phyloP scores from a whole-genome alignment of 2,888 invertebrate genomes.

The Girardia tigrina region DNA sequence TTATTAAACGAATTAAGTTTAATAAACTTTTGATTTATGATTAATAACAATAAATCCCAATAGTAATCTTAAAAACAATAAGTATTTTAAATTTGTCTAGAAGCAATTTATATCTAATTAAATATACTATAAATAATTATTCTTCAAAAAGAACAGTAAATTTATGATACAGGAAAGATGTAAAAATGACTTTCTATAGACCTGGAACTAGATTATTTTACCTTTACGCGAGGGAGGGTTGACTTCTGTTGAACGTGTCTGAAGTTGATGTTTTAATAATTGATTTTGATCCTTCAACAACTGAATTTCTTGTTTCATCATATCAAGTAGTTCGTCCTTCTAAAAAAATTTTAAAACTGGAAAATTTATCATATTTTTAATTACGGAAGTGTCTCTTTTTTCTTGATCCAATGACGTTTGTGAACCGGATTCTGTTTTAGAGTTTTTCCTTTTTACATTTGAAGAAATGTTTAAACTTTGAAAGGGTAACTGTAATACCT shows the following conservation, averaged over 20 bases:
- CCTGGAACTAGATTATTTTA: too few species aligned
- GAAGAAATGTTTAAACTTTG: not conserved
- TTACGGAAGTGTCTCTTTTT: not conserved
- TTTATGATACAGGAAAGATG: too few species aligned
- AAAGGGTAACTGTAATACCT: slow-evolving; percentile 3
- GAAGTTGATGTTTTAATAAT: not conserved
- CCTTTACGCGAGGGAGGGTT: not conserved
- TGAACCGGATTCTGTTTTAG: not conserved
- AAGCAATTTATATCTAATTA: too few species aligned
- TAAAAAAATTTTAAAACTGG: not conserved
- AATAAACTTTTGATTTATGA: too few species aligned
- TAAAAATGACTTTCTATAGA: too few species aligned
- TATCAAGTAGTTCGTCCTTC: not conserved
- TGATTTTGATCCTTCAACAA: slow-evolving; percentile 8
- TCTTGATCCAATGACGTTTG: not conserved
- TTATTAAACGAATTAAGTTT: too few species aligned
- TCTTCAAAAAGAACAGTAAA: too few species aligned
- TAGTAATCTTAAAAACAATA: too few species aligned
- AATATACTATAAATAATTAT: too few species aligned
- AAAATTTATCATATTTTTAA: not conserved
- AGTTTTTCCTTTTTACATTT: not conserved
- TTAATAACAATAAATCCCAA: too few species aligned
- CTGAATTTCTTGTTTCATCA: slow-evolving; percentile 13
- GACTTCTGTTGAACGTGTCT: not conserved
- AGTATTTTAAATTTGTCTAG: too few species aligned